phyloP scores from a whole-genome alignment of 2,888 invertebrate genomes.

The Drosophila neonasuta region DNA sequence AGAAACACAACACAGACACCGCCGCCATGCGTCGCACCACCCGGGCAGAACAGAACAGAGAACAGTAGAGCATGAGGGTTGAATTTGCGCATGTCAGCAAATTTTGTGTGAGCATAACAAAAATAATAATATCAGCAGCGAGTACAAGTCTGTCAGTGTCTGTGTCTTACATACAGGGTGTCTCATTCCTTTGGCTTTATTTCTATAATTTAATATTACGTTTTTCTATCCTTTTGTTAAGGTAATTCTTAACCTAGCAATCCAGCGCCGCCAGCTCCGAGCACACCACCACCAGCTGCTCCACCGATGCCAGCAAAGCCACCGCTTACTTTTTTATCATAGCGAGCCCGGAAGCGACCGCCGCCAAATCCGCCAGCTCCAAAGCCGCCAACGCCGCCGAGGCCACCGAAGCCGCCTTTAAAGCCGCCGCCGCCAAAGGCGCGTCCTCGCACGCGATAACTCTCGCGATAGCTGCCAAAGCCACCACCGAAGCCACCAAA shows the following conservation, averaged over 20 bases:
- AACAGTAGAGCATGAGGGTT: slow-evolving; percentile 43
- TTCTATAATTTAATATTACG: not conserved
- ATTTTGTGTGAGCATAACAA: slow-evolving; percentile 39
- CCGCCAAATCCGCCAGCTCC: slow-evolving; percentile 30
- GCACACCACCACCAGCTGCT: slow-evolving; percentile 37
- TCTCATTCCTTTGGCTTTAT: slow-evolving; percentile 29
- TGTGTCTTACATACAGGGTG: slow-evolving; percentile 63
- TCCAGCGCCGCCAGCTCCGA: slow-evolving; percentile 47
- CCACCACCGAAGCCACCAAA: slow-evolving; percentile 61
- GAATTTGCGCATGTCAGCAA: slow-evolving; percentile 78
- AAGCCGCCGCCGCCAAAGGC: slow-evolving; percentile 69
- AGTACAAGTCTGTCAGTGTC: slow-evolving; percentile 5
- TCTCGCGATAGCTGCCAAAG: slow-evolving; percentile 74
- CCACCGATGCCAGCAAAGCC: slow-evolving; percentile 33
- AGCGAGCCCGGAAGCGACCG: slow-evolving; percentile 18
- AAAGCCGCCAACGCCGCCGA: slow-evolving; percentile 53
- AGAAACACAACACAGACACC: slow-evolving; percentile 30
- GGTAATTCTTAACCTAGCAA: slow-evolving; percentile 24
- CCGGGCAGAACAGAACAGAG: slow-evolving; percentile 2
- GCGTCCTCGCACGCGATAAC: slow-evolving; percentile 60
- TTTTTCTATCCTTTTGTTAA: slow-evolving; percentile 17
- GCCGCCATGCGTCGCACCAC: slow-evolving; percentile 27
- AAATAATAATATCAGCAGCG: slow-evolving; percentile 18
- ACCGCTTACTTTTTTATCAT: slow-evolving; percentile 25
- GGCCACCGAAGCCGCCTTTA: slow-evolving; percentile 61